Base-by-base conservation (phyloP, 2,797 vertebrate genomes). In the Argya squamiceps region DNA sequence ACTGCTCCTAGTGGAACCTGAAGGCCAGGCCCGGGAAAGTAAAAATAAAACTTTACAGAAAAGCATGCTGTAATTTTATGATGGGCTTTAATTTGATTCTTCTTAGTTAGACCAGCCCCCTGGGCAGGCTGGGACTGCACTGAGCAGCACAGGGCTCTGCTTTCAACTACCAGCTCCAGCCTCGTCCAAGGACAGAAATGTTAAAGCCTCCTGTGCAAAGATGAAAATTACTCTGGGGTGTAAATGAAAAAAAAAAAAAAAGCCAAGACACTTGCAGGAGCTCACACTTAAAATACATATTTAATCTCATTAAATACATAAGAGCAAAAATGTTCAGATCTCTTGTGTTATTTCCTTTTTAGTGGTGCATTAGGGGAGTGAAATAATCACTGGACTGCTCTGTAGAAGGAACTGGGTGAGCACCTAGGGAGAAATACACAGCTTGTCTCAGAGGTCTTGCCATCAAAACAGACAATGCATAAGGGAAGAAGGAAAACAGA, bases 31-130 rank as follows among this genome's bases (percentile, higher is more conserved):
- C 76, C 81, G 65, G 68, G 96, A 83, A 95, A 94, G 69, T 49
- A 32, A 32, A 88, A 95, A 79, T 58, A 73, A 76, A 89, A 60
- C 89, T 97, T 96, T 96, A 96, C 96, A 97, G 96, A 92, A 97
- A 95, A 97, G 96, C 96, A 95, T 97, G 96, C 91, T 97, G 96
- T 97, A 98, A 98, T 98, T 98, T 98, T 98, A 98, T 96, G 96
- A 97, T 96, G 92, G 34, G 2, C 78, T 98, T 98, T 97, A 97
- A 98, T 96, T 97, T 97, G 96, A 96, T 96, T 97, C 97, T 97
- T 95, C 96, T 97, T 94, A 92, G 97, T 95, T 95, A 92, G 95
- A 96, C 30, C 58, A 97, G 85, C 81, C 84, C 88, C 34, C 83
- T 55, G 64, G 92, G 89, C 92, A 84, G 93, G 73, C 85, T 75